phyloP scores from a whole-genome alignment of 2,888 invertebrate species.

The Synergus japonicus region DNA sequence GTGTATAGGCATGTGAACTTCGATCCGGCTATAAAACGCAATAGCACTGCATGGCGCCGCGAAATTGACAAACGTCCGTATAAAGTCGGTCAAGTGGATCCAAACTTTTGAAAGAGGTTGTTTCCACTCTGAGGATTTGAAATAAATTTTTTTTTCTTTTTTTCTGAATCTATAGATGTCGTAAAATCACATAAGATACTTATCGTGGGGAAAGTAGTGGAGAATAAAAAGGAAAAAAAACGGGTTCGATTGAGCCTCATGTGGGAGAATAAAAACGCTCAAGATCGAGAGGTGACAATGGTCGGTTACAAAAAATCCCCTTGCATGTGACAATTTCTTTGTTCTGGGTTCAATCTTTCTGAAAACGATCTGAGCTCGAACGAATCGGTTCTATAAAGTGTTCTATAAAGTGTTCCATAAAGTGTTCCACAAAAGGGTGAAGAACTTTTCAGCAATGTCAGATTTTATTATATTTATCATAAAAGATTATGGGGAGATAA shows the following conservation, averaged over 20 bases:
- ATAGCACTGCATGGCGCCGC: constrained; percentile 52
- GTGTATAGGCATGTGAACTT: background rate
- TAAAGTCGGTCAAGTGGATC: constrained; percentile 71
- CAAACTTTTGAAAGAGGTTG: constrained; percentile 53
- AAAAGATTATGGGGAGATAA: too few relatives aligned
- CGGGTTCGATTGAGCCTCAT: constrained; percentile 59
- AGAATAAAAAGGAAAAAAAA: constrained; percentile 50
- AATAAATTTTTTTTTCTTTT: constrained; percentile 55
- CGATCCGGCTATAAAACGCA: constrained; percentile 23
- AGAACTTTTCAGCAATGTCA: background rate
- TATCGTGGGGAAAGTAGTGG: constrained; percentile 49
- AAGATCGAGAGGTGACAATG: constrained; percentile 61
- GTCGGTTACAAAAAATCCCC: constrained; percentile 11
- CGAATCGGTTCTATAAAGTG: background rate
- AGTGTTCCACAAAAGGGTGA: background rate
- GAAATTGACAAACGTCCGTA: constrained; percentile 60
- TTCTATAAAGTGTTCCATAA: background rate
- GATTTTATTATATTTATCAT: background rate
- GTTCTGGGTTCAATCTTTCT: constrained; percentile 24
- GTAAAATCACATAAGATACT: constrained; percentile 47
- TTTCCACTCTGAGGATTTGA: constrained; percentile 57
- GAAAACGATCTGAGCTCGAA: background rate
- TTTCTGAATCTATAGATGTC: constrained; percentile 54
- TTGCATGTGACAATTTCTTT: constrained; percentile 26
- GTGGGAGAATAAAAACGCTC: constrained; percentile 71